Conservation (phyloP, 1,140 invertebrate genomes). For the Manduca sexta region DNA sequence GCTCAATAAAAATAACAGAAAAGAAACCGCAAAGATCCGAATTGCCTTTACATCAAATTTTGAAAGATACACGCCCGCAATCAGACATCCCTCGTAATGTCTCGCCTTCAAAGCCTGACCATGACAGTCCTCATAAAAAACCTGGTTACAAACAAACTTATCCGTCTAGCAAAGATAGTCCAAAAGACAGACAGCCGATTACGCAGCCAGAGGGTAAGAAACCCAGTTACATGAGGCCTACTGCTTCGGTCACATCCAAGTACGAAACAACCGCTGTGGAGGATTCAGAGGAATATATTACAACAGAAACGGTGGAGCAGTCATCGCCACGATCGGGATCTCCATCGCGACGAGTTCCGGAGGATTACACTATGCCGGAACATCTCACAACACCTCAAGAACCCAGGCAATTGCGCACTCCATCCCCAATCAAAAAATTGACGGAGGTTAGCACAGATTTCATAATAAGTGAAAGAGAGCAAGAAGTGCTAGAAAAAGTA, state of each 20-base stretch:
- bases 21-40: neutral
- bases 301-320: neutral
- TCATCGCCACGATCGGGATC: constrained; percentile 5
- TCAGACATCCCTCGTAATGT: neutral
- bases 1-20: neutral
- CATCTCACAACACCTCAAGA: constrained; percentile 5
- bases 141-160: neutral
- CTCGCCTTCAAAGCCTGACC: neutral
- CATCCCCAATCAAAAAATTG: constrained; percentile 29
- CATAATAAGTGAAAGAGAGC: constrained; percentile 46
- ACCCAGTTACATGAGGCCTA: constrained; percentile 11
- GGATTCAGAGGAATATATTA: constrained; percentile 4
- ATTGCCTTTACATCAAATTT: neutral
- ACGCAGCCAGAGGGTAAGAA: neutral
- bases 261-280: constrained; percentile 7
- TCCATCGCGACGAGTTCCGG: constrained; percentile 4
- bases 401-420: constrained; percentile 19
- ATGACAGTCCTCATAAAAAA: neutral
- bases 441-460: constrained; percentile 26
- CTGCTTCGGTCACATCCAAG: constrained; percentile 9
- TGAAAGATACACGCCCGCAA: neutral
- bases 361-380: constrained; percentile 3
- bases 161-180: too few relatives aligned
- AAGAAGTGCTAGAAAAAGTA: constrained; percentile 47
- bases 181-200: too few relatives aligned